Base-by-base conservation (phyloP, 35 echinoderm and acorn worm genomes). In the Heliocidaris tuberculata region DNA sequence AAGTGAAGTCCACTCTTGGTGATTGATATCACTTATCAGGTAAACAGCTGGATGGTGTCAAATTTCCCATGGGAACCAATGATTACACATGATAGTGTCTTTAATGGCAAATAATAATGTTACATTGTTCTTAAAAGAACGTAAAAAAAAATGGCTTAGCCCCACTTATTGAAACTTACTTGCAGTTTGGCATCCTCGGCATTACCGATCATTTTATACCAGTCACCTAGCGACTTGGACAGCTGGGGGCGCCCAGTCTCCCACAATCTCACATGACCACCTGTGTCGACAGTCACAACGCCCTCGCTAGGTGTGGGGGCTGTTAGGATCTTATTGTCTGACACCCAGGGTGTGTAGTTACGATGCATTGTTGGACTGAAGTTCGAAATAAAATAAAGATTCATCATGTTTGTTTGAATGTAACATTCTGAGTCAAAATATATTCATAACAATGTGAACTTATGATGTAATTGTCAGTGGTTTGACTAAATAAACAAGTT, bases 201-300 rank as follows among this genome's bases (percentile, higher is more conserved):
- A 30, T 13, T 50, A 13, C 97, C 97, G 90, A 99, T 97, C 96
- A 99, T 96, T 15, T 92, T 65, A 31, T 99, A 93, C 98, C 98
- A 99, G 85, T 99, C 98, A 16, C 92, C 71, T 30, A 99, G 70
- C 17, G 98, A 97, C 29, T 94, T 95, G 48, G 89, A 59, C 86
- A 99, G 90, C 90, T 97, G 96, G 42, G 92, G 78, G 32, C 85
- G 86, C 49, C 96, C 96, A 9, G 98, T 99, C 94, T 99, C 98
- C 98, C 98, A 99, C 47, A 99, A 32, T 32, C 98, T 86, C 13
- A 97, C 97, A 15, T 49, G 87, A 15, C 98, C 98, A 11, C 97
- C 96, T 4, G 95, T 35, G 87, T 99, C 98, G 15, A 99, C 96
- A 9, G 98, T 99, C 1, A 99, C 98, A 24, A 99, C 87, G 31